Percentiles rank a stretch among this genome's conserved stretches.
These are phyloP conservation scores for Periplaneta americana DNA, from an alignment of 1,140 invertebrate genomes.

Conservation along the genomic window DNA sequence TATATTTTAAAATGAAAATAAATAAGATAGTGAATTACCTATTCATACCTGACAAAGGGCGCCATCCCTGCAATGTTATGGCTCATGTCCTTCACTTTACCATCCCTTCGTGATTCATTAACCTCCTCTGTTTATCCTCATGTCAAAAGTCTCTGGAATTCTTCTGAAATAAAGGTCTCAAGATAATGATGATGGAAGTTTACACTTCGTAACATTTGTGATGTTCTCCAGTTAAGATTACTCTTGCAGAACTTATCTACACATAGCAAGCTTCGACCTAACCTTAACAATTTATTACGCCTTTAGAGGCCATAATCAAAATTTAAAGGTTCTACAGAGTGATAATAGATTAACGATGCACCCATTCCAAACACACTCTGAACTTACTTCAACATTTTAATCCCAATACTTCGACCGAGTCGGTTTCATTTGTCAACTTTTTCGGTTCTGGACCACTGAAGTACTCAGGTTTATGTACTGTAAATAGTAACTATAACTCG, in stretches of 20 bases:
- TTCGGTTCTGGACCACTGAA: neutral
- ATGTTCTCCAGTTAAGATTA: neutral
- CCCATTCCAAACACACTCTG: neutral
- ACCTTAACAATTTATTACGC: neutral
- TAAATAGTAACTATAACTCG: neutral
- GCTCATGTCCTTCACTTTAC: slow-evolving; percentile 18
- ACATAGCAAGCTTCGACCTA: neutral
- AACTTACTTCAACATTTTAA: slow-evolving; percentile 12
- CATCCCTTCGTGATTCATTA: slow-evolving; percentile 15
- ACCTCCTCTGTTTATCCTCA: slow-evolving; percentile 9
- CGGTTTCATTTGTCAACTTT: slow-evolving; percentile 17
- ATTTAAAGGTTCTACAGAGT: neutral
- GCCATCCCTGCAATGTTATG: slow-evolving; percentile 17
- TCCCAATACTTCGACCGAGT: slow-evolving; percentile 4
- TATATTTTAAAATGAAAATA: neutral
- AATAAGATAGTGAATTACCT: neutral
- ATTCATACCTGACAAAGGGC: slow-evolving; percentile 17
- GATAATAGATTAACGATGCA: neutral
- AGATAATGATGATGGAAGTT: neutral
- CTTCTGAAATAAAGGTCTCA: neutral
- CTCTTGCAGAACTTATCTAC: neutral
- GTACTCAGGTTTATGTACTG: neutral
- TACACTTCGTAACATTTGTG: neutral
- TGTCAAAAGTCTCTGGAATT: neutral
- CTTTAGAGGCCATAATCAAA: neutral